These are phyloP conservation scores for Pimephales promelas DNA, from an alignment of 2,113 vertebrate species.

Conservation along the genomic window DNA sequence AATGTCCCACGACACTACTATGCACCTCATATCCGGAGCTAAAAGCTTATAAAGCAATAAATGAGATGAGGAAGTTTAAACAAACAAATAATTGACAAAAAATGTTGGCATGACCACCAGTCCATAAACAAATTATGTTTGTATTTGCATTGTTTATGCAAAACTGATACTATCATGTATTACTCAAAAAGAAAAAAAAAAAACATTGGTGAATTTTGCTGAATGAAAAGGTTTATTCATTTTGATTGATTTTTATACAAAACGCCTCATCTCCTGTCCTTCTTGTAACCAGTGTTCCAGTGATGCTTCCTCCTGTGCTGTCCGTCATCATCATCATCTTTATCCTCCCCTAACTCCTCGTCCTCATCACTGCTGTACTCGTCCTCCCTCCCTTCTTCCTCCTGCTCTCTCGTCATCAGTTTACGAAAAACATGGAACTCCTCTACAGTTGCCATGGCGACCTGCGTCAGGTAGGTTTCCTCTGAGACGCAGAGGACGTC, in stretches of 20 bases:
- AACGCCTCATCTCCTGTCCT: conserved; percentile 52
- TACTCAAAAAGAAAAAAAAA: background rate
- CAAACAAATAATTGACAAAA: conserved; percentile 17
- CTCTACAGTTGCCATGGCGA: conserved; percentile 78
- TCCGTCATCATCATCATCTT: conserved; percentile 49
- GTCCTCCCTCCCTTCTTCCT: conserved; percentile 58
- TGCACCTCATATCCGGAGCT: conserved; percentile 45
- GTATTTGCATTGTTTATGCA: background rate
- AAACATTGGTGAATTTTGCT: background rate
- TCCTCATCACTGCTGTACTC: conserved; percentile 53
- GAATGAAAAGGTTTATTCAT: background rate
- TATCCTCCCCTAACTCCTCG: background rate
- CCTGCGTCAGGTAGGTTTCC: conserved; percentile 74
- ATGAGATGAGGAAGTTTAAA: background rate
- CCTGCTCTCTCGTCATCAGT: conserved; percentile 81
- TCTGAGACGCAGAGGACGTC: conserved; percentile 73
- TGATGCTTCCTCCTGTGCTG: conserved; percentile 7
- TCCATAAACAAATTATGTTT: background rate
- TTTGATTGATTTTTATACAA: background rate
- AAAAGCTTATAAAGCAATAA: conserved; percentile 27
- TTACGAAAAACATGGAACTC: conserved; percentile 87
- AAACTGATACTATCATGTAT: background rate
- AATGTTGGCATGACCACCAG: background rate
- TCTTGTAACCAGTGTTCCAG: conserved; percentile 63
- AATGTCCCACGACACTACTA: background rate